Base-by-base conservation (phyloP, 2,113 vertebrate species). In the Platichthys flesus region DNA sequence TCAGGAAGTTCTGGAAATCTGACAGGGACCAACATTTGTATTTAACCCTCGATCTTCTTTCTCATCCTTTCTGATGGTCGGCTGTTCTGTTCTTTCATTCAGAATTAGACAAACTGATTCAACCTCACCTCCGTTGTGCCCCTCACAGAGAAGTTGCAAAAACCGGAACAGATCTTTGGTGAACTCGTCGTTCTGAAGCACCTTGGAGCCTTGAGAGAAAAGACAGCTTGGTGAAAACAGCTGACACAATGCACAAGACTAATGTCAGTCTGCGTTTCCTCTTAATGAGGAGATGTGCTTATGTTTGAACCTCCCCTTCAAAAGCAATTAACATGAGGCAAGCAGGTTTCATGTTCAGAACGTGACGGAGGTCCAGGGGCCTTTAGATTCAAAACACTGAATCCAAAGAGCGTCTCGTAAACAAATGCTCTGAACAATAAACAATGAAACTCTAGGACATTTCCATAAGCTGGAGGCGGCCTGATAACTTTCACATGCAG, bases 1-100 rank as follows among this genome's bases (percentile, higher is more conserved):
- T 94, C 28, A 99, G 92, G 82, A 98, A 99, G 88, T 98, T 98
- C 90, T 99, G 98, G 93, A 99, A 99, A 94, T 99, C 98, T 99
- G 86, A 75, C 15, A 40, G 4, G 23, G 45, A 55, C 2, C 74
- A 55, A 70, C 10, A n/a, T 45, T 45, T 63, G 16, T 59, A 1
- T 63, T n/a, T 54, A 3, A 58, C 21, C 14, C 52, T 65, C 12
- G 8, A 20, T 54, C 23, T 42, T 61, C 3, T n/a, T 20, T 20
- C 58, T 37, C 31, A 67, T 31, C 10, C 18, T 1, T 23, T 16
- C 16, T 51, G 20, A 6, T 2, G 0, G 8, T 37, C 35, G 1
- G 14, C 28, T 16, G 6, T 7, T 55, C 3, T 4, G 3, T 57
- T 5, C 40, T 7, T 16, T 28, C 26, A 28, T 2, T 28, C 3